Base-by-base conservation (phyloP, 2,113 vertebrate genomes). In the Tangachromis dhanisi region DNA sequence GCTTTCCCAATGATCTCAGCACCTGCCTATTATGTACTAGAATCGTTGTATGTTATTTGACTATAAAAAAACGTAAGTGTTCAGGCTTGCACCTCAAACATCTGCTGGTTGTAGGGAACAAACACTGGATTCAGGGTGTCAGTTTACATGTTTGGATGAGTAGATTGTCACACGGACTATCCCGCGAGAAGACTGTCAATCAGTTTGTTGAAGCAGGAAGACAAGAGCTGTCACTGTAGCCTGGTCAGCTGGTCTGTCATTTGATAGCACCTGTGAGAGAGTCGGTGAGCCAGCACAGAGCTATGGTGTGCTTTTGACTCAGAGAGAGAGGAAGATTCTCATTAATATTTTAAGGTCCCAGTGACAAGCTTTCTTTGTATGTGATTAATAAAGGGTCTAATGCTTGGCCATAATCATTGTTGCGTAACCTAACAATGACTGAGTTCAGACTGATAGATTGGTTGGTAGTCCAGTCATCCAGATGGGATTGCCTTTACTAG, bases 261-360 rank as follows among this genome's bases (percentile, higher is more conserved):
- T 83, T 54, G 95, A 95, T 95, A 93, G 83, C 73, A 91, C 71
- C 73, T 83, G 84, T 33, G 33, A 89, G 83, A 85, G 87, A 83
- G 63, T 9, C 61, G 59, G 54, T 86, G 82, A 92, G 71, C 61
- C 57, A 63, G 29, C 26, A 45, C 4, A 80, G 31, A 88, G 84
- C 68, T 29, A 42, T 9, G 33, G 63, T 78, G 73, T 33, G 45
- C 80, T 78, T 81, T 86, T 80, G 73, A 79, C 31, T 84, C 19
- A 71, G 35, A 83, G 33, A 57, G 19, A 86, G 21, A 42, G 79
- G 86, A 87, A 81, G 83, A 88, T 92, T 92, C 53, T 38, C 53
- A 88, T 96, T 84, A 97, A 97, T 95, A 93, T 95, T 97, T 96
- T 53, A 96, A 87, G 82, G 51, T 21, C 11, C 29, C 63, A 40